Conservation (phyloP, 2,113 vertebrate species). For the Poeciliopsis turrubarensis region DNA sequence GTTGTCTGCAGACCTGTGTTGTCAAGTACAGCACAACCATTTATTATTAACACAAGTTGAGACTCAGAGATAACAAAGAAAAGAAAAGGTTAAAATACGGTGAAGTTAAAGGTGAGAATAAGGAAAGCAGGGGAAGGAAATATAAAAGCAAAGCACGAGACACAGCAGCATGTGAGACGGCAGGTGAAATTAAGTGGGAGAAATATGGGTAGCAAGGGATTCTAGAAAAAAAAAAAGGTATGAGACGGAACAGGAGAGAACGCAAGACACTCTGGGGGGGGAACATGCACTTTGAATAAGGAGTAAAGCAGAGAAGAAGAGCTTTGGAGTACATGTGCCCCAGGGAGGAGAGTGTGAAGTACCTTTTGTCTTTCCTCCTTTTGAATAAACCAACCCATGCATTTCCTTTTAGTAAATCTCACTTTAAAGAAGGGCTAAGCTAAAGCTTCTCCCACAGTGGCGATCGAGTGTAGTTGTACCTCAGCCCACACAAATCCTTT, state of each 20-base stretch:
- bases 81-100: slow-evolving; percentile 17
- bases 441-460: slow-evolving; percentile 67
- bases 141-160: slow-evolving; percentile 14
- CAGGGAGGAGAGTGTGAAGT: slow-evolving; percentile 67
- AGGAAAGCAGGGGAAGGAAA: slow-evolving; percentile 10
- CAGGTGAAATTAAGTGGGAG: slow-evolving; percentile 37
- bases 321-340: slow-evolving; percentile 71
- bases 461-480: slow-evolving; percentile 66
- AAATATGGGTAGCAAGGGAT: slow-evolving; percentile 30
- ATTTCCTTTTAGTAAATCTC: slow-evolving; percentile 72
- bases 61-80: neutral
- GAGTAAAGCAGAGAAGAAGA: slow-evolving; percentile 61
- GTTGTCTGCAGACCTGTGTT: too few relatives aligned
- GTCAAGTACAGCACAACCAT: too few relatives aligned
- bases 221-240: slow-evolving; percentile 14
- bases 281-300: slow-evolving; percentile 59
- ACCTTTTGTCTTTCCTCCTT: slow-evolving; percentile 73
- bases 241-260: slow-evolving; percentile 41
- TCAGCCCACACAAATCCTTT: slow-evolving; percentile 68
- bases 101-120: slow-evolving; percentile 32
- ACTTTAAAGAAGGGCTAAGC: slow-evolving; percentile 73
- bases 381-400: slow-evolving; percentile 69
- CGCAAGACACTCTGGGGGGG: slow-evolving; percentile 43
- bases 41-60: too few relatives aligned
- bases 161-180: slow-evolving; percentile 16